Percentiles rank a stretch among this genome's conserved stretches.
These are phyloP conservation scores for Cheiracanthium punctorium DNA, from an alignment of 2,888 invertebrate genomes.

Conservation along the genomic window DNA sequence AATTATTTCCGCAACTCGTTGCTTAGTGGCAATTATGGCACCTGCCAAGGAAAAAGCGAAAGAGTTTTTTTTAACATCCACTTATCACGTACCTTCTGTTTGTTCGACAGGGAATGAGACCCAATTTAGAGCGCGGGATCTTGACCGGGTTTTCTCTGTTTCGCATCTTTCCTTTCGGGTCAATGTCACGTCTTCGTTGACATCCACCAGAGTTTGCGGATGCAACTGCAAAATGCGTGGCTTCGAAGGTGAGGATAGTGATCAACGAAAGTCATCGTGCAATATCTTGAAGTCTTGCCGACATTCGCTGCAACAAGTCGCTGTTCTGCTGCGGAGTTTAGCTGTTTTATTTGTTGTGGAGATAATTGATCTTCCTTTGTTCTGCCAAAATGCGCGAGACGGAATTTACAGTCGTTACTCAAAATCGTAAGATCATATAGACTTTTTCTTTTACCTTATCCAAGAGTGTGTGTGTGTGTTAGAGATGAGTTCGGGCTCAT, in stretches of 20 bases:
- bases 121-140: constrained; percentile 1
- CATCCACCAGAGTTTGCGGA: not conserved
- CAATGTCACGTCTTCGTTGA: constrained; percentile 39
- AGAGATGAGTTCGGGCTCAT: no score
- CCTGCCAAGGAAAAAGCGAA: not conserved
- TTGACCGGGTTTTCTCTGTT: constrained; percentile 33
- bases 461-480: no score
- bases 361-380: no score
- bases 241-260: not conserved
- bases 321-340: not conserved
- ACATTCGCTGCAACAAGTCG: not conserved
- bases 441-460: no score
- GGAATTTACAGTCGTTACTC: no score
- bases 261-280: not conserved
- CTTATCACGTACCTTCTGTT: no score
- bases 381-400: no score
- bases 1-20: not conserved
- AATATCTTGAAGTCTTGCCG: not conserved
- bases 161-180: constrained; percentile 32
- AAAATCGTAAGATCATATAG: no score
- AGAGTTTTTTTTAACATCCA: not conserved
- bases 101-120: no score
- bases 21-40: not conserved
- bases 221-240: not conserved
- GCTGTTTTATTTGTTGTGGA: no score